Percentiles rank a stretch among this genome's conserved stretches.
Conservation (phyloP, 2,888 invertebrate genomes). For the Apamea sordens region DNA sequence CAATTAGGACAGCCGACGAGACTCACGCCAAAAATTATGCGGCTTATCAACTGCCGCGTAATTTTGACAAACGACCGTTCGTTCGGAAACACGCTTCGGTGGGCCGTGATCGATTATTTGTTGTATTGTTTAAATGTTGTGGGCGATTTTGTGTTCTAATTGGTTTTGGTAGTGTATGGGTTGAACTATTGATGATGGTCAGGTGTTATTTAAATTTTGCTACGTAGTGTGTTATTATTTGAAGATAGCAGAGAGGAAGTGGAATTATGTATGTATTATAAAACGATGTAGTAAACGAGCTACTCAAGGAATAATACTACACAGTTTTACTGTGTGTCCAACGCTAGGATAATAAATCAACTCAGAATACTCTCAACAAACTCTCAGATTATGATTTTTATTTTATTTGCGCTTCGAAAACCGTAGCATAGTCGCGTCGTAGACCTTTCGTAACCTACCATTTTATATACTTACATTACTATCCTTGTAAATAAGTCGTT, state of each 20-base stretch:
- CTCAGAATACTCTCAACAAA: neutral
- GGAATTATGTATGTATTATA: too few relatives aligned
- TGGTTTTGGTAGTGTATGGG: conserved; percentile 4
- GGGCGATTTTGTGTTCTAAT: conserved; percentile 55
- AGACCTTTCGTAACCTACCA: neutral
- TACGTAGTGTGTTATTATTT: neutral
- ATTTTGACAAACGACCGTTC: conserved; percentile 88
- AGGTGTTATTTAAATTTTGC: neutral
- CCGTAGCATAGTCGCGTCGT: neutral
- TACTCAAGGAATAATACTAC: neutral
- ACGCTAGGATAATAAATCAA: neutral
- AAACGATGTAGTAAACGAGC: neutral
- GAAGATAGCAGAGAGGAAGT: neutral
- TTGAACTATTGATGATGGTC: conserved; percentile 1
- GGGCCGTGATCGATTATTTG: conserved; percentile 81
- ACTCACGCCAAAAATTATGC: conserved; percentile 89
- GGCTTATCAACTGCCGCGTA: conserved; percentile 87
- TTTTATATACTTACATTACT: neutral
- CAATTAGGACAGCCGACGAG: conserved; percentile 83
- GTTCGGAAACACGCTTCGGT: conserved; percentile 78
- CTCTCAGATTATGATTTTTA: neutral
- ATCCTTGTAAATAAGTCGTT: neutral
- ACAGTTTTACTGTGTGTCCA: neutral
- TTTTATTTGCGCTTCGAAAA: neutral
- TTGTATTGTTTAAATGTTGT: conserved; percentile 68